Conservation (phyloP, 2,888 invertebrate genomes). For the Synanthedon vespiformis region DNA sequence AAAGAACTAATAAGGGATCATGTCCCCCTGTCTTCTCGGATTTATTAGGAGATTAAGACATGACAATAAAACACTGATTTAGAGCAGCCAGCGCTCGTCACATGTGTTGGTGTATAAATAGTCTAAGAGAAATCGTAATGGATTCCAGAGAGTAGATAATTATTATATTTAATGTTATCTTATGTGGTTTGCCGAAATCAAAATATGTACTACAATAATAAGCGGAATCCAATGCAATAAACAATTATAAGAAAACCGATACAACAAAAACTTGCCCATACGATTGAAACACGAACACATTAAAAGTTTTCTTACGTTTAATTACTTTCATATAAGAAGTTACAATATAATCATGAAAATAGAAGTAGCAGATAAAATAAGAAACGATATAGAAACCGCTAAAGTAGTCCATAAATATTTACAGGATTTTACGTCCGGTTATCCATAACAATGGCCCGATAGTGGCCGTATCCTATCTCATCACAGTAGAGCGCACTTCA, state of each 20-base stretch:
- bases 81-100: slow-evolving; percentile 38
- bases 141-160: too few species aligned
- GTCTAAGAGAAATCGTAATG: background rate
- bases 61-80: slow-evolving; percentile 40
- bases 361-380: slow-evolving; percentile 10
- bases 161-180: too few species aligned
- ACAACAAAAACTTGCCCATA: too few species aligned
- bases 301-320: too few species aligned
- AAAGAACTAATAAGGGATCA: slow-evolving; percentile 20
- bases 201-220: too few species aligned
- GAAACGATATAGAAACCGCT: slow-evolving; percentile 14
- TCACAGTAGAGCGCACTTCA: slow-evolving; percentile 26
- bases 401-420: slow-evolving; percentile 21
- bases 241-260: too few species aligned
- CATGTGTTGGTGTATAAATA: slow-evolving; percentile 37
- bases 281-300: too few species aligned
- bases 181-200: too few species aligned
- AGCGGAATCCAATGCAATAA: too few species aligned
- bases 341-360: too few species aligned
- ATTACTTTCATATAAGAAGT: too few species aligned
- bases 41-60: slow-evolving; percentile 46
- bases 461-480: slow-evolving; percentile 26
- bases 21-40: slow-evolving; percentile 12
- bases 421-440: slow-evolving; percentile 23
- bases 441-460: slow-evolving; percentile 26